Percentiles rank a stretch among this genome's conserved stretches.
These are phyloP conservation scores for Philonicus albiceps DNA, from an alignment of 2,888 invertebrate species.

Conservation along the genomic window DNA sequence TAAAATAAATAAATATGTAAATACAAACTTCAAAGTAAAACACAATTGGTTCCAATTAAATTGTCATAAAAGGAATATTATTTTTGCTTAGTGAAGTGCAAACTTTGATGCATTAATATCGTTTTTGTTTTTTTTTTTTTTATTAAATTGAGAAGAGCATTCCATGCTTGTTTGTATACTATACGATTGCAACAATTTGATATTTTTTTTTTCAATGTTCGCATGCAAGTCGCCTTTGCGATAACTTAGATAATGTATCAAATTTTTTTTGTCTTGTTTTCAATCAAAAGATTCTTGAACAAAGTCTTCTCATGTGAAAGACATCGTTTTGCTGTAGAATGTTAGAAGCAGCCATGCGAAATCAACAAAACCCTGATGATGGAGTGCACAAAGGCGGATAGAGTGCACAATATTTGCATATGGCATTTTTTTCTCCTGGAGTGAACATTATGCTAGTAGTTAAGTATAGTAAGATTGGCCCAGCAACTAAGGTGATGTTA, in stretches of 20 bases:
- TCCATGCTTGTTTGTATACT: neutral
- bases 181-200: neutral
- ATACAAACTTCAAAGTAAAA: too few relatives aligned
- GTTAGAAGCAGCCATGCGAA: neutral
- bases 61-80: too few relatives aligned
- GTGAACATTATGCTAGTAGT: neutral
- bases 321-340: neutral
- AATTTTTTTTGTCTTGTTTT: neutral
- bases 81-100: too few relatives aligned
- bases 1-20: too few relatives aligned
- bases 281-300: neutral
- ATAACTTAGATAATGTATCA: neutral
- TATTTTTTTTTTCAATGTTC: neutral
- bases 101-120: too few relatives aligned
- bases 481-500: neutral
- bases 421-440: neutral
- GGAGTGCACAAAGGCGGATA: neutral
- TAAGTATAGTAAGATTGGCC: neutral
- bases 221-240: neutral
- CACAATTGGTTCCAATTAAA: too few relatives aligned
- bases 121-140: too few relatives aligned
- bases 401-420: neutral
- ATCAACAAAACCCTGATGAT: neutral
- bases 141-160: too few relatives aligned
- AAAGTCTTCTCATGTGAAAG: neutral